Evolutionary conservation across 2,797 vertebrate species (phyloP).

Genomic region (Miichthys miiuy): DNA sequence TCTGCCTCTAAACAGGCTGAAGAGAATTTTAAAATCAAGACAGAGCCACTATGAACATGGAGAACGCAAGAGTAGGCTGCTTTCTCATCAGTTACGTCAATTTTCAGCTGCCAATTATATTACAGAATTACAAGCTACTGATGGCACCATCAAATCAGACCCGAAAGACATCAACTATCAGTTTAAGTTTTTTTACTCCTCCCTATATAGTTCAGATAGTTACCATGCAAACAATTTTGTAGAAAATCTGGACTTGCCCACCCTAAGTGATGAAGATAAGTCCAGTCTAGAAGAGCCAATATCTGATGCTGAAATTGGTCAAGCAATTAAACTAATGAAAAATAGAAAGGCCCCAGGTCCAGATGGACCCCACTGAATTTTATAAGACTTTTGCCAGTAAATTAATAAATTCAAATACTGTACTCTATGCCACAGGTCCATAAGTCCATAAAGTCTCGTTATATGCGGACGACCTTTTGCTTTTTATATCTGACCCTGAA

Average conservation of each 20-base stretch:
- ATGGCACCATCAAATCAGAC: conserved; percentile 14
- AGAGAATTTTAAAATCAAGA: conserved; percentile 7
- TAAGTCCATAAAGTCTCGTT: no score
- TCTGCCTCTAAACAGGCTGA: not conserved
- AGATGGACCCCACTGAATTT: no score
- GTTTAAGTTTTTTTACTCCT: conserved; percentile 16
- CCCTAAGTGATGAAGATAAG: no score
- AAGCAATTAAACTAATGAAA: no score
- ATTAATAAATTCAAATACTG: no score
- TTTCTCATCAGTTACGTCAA: conserved; percentile 7
- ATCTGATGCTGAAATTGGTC: no score
- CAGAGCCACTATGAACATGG: conserved; percentile 2
- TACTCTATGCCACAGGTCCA: no score
- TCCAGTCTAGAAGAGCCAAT: no score
- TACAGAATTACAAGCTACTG: not conserved
- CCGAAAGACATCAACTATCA: conserved; percentile 2
- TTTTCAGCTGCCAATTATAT: not conserved
- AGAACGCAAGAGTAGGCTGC: not conserved
- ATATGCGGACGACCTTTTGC: no score
- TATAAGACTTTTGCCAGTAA: no score
- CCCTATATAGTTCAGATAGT: not conserved
- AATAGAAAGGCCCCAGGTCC: no score
- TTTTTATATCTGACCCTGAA: not conserved
- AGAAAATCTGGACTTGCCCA: no score
- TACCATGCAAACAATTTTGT: not conserved